phyloP scores from a whole-genome alignment of 2,888 invertebrate genomes.

The Keiferia lycopersicella region DNA sequence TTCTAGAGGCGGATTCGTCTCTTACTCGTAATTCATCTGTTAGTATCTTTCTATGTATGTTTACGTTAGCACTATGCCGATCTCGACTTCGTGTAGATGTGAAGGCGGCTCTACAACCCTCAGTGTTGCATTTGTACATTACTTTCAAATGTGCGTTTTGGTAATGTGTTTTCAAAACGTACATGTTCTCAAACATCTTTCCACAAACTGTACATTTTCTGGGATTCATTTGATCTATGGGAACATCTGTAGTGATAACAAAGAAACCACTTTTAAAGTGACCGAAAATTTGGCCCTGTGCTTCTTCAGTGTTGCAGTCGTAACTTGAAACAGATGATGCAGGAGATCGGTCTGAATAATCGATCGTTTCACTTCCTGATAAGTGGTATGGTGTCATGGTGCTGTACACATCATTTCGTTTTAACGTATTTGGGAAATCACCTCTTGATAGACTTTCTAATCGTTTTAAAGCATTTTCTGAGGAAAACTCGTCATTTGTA shows the following conservation, averaged over 20 bases:
- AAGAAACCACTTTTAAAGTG: constrained; percentile 89
- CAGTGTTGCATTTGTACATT: constrained; percentile 97
- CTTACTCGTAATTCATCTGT: constrained; percentile 80
- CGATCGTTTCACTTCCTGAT: constrained; percentile 63
- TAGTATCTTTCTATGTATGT: constrained; percentile 93
- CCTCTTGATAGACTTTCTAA: constrained; percentile 91
- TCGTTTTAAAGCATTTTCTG: constrained; percentile 87
- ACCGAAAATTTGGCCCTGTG: constrained; percentile 84
- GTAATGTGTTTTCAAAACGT: constrained; percentile 96
- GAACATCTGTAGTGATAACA: constrained; percentile 89
- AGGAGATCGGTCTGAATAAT: constrained; percentile 77
- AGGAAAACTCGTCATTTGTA: constrained; percentile 58
- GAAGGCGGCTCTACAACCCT: constrained; percentile 97
- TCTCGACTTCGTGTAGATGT: constrained; percentile 96
- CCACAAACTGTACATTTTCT: constrained; percentile 95
- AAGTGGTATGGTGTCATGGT: constrained; percentile 61
- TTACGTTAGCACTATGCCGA: constrained; percentile 94
- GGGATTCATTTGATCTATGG: constrained; percentile 95
- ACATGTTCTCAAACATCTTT: constrained; percentile 95
- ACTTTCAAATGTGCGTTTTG: constrained; percentile 97
- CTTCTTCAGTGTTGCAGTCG: constrained; percentile 82
- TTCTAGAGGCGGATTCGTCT: constrained; percentile 68
- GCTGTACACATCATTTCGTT: constrained; percentile 55
- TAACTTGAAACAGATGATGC: constrained; percentile 83
- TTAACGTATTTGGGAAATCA: constrained; percentile 81